phyloP scores from a whole-genome alignment of 2,797 vertebrate genomes.

The Siniperca obscura region DNA sequence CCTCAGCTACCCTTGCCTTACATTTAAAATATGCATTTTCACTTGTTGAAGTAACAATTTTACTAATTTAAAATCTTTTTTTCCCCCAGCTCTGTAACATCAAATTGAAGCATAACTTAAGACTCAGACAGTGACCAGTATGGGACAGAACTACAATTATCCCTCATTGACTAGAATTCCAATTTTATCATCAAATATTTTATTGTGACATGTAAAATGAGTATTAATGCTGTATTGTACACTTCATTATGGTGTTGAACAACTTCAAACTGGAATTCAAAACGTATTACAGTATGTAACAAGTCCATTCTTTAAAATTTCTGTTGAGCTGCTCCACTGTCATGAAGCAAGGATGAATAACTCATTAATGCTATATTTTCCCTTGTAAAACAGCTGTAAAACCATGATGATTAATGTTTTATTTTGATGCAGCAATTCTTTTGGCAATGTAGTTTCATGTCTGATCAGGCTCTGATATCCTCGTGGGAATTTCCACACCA shows the following conservation, averaged over 20 bases:
- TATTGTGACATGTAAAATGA: not conserved
- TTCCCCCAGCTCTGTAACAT: not conserved
- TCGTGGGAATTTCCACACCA: conserved; percentile 64
- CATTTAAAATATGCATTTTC: not conserved
- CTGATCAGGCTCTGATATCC: conserved; percentile 80
- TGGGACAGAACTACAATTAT: not conserved
- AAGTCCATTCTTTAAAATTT: conserved; percentile 5
- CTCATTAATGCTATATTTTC: conserved; percentile 23
- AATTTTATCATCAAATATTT: not conserved
- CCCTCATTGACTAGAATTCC: not conserved
- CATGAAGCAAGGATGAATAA: conserved; percentile 20
- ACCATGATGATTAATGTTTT: conserved; percentile 60
- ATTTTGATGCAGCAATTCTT: conserved; percentile 71
- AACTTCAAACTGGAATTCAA: conserved; percentile 4
- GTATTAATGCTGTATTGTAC: not conserved
- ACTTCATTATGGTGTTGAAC: not conserved
- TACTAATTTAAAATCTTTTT: not conserved
- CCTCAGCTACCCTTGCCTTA: conserved; percentile 8
- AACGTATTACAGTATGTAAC: conserved; percentile 1
- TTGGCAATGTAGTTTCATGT: conserved; percentile 74
- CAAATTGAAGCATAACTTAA: not conserved
- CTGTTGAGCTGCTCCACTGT: conserved; percentile 5
- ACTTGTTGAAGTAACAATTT: not conserved
- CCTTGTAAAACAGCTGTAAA: conserved; percentile 33
- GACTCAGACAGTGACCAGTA: not conserved